Evolutionary conservation across 2,888 invertebrate genomes (phyloP).

Genomic region (Temnothorax rugatulus): DNA sequence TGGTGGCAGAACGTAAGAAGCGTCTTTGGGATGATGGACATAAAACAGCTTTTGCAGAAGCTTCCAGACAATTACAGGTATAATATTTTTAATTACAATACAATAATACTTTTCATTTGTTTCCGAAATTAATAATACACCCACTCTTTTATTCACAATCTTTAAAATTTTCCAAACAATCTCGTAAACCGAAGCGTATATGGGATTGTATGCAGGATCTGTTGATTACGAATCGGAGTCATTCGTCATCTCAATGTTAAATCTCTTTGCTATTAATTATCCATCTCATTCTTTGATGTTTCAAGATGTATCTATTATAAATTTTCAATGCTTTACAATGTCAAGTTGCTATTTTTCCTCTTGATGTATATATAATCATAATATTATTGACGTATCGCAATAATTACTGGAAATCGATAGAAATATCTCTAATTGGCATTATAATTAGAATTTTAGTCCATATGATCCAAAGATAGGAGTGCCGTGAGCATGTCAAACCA

Average conservation of each 20-base stretch:
- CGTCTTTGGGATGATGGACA: constrained; percentile 95
- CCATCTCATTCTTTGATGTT: neutral
- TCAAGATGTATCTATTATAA: neutral
- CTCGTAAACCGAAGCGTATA: neutral
- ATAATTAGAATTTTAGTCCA: constrained; percentile 80
- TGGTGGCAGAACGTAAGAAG: constrained; percentile 92
- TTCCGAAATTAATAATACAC: neutral
- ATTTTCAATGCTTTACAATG: neutral
- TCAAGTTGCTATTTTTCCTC: neutral
- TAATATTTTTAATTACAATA: constrained; percentile 6
- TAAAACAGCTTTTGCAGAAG: constrained; percentile 92
- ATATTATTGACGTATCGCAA: neutral
- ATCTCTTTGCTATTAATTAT: neutral
- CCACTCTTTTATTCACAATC: neutral
- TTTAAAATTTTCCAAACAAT: neutral
- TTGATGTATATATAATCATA: neutral
- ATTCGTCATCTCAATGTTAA: no score
- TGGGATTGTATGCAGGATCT: neutral
- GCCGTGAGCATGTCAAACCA: constrained; percentile 77
- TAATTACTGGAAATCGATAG: constrained; percentile 19
- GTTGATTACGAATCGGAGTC: neutral
- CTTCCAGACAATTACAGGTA: constrained; percentile 90
- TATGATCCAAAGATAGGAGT: constrained; percentile 82
- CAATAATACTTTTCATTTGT: neutral
- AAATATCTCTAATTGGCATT: constrained; percentile 40